phyloP scores from a whole-genome alignment of 2,113 vertebrate genomes.

The Apodemus speciosus region DNA sequence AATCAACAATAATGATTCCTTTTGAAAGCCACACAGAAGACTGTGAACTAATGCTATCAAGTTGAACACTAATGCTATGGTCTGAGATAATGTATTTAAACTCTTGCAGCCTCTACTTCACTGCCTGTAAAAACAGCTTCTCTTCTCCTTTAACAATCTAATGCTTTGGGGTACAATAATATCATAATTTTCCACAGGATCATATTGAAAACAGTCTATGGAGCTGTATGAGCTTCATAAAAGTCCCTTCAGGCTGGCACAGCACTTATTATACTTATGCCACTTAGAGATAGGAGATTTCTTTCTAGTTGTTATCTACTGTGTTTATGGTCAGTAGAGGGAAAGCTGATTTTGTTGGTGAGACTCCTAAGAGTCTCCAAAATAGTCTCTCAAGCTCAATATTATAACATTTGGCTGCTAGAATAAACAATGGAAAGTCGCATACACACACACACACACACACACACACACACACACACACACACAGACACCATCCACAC shows the following conservation, averaged over 20 bases:
- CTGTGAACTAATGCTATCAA: not conserved
- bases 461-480: not conserved
- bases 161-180: not conserved
- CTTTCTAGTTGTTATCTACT: not conserved
- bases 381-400: not conserved
- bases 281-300: not conserved
- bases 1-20: not conserved
- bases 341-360: not conserved
- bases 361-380: not conserved
- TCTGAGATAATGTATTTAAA: not conserved
- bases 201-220: not conserved
- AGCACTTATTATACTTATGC: not conserved
- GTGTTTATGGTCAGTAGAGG: not conserved
- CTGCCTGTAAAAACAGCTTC: not conserved
- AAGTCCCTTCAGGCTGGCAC: not conserved
- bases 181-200: not conserved
- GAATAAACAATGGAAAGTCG: not conserved
- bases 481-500: not conserved
- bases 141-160: not conserved
- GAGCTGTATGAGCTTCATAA: not conserved
- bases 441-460: not conserved
- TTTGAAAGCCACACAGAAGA: not conserved
- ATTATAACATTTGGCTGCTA: not conserved
- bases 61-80: not conserved
- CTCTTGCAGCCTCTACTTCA: not conserved